phyloP scores from a whole-genome alignment of 2,797 vertebrate genomes.

The Zalophus californianus region DNA sequence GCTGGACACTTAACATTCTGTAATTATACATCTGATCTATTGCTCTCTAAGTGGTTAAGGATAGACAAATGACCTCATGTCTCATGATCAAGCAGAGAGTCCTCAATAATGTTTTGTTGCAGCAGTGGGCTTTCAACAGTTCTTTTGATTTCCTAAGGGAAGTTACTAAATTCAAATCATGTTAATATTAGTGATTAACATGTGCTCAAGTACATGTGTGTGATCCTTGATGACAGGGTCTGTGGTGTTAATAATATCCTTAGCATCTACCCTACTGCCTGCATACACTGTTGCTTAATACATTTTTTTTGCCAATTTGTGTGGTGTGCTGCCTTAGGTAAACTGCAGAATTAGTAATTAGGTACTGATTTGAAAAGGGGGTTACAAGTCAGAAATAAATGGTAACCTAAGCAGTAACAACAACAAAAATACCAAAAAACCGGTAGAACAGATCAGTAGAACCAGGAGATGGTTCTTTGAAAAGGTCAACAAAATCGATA shows the following conservation, averaged over 20 bases:
- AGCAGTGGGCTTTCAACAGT: not conserved
- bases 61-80: not conserved
- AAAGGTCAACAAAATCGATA: not conserved
- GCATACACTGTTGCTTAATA: not conserved
- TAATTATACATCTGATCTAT: constrained; percentile 23
- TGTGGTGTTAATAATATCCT: not conserved
- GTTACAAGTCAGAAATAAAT: not conserved
- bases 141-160: not conserved
- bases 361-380: not conserved
- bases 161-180: not conserved
- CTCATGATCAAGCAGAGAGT: not conserved
- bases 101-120: not conserved
- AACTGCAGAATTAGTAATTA: not conserved
- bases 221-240: not conserved
- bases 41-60: not conserved
- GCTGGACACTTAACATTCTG: not conserved
- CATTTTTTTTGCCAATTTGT: not conserved
- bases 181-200: not conserved
- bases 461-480: not conserved
- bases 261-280: not conserved
- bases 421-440: not conserved
- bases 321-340: not conserved
- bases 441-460: not conserved
- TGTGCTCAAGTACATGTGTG: not conserved
- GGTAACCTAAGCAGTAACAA: not conserved